Evolutionary conservation across 2,888 invertebrate species (phyloP), one percentile per base, ranked within the genome.

Genomic region (Ectobius pallidus): DNA sequence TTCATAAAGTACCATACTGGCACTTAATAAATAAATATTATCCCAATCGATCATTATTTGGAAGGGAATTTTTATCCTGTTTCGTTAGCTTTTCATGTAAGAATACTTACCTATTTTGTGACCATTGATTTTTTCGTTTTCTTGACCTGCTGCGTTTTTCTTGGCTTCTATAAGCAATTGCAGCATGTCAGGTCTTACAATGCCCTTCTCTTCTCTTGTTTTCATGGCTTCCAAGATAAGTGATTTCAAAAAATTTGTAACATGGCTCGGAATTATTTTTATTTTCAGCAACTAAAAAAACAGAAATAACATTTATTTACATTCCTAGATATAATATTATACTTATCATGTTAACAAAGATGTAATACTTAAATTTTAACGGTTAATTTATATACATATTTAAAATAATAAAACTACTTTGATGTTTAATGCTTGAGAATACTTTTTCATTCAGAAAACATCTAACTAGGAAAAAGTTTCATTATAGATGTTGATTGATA

Each of bases 141-240:
- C 63, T 4, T 63, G 25, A 9, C 2, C 16, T 16, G 42, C 14
- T 14, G 22, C 42, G 39, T 34, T 77, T 55, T 77, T 77, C 46
- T 74, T 74, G 9, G 77, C 75, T 68, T 77, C 75, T 72, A 79
- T 77, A 6, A 79, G 58, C 25, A 78, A 70, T 27, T 79, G 76
- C 30, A 79, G 77, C 75, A 78, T 76, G 49, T 78, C 78, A 0
- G 73, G 77, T n/a, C 76, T 70, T 6, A 75, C 61, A 65, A 78
- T 77, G 20, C 75, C 68, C 22, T 77, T 70, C 20, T 71, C 63
- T 39, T 78, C 77, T 55, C 78, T 74, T 18, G 72, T 67, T 16
- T 58, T 58, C 55, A 78, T 75, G 7, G 76, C 76, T 4, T 75
- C 75, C 16, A 69, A 18, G 0, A 78, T 74, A 14, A 77, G 63